Base-by-base conservation (phyloP, 2,888 invertebrate genomes). In the Meiosimyza decipiens region DNA sequence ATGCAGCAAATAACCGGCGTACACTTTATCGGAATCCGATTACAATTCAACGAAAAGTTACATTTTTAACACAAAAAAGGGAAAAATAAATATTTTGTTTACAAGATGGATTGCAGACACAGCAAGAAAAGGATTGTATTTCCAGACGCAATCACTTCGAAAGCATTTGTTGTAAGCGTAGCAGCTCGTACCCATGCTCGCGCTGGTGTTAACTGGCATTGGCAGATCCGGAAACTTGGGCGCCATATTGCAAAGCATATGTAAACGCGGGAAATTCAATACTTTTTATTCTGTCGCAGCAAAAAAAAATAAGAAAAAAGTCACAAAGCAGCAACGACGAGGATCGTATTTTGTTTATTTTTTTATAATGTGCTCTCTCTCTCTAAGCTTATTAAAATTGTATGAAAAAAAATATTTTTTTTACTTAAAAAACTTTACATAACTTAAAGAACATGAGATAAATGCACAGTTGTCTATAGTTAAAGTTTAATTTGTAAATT, bases 31-130 rank as follows among this genome's bases (percentile, higher is more conserved):
- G 70, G 77, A 78, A 78, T 79, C 79, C 75, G 78, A 79, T 79
- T 79, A 78, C 79, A 71, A 63, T 79, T 79, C 74, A 70, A 55
- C 62, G 47, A 71, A 77, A 74, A 71, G 72, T 72, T 71, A 71
- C 76, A 78, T 71, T 78, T 77, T 77, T 78, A 75, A 75, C 66
- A 52, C 71, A 74, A 73, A 66, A 71, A 69, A 68, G 62, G 69
- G 67, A 54, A 72, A 75, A 77, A 74, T 74, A 77, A 78, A 78
- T 79, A 78, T 78, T 78, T 78, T 77, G 77, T 78, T 79, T 77
- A 77, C 70, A 70, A 76, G 74, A 77, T 76, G 72, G 74, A 72
- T 71, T 76, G 76, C 77, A 77, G 77, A 74, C 74, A 74, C 77
- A 78, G 77, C 78, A 77, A 75, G 52, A 18, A 70, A 70, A 70